Percentiles rank a stretch among this genome's conserved stretches.
phyloP scores from a whole-genome alignment of 2,888 invertebrate species.

The Morpho helenor region DNA sequence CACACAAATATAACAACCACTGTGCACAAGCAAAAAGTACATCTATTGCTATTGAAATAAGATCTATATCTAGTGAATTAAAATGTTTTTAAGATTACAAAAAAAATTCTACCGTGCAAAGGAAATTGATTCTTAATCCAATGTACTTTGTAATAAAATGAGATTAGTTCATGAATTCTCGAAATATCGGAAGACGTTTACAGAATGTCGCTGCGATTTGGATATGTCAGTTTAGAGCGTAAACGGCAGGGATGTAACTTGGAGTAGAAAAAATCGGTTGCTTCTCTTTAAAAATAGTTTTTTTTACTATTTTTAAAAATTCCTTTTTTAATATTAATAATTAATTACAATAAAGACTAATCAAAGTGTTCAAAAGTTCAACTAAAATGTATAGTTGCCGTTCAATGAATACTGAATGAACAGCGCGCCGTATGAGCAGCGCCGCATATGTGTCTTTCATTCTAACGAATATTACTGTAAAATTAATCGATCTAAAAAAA shows the following conservation, averaged over 20 bases:
- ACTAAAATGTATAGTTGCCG: background rate
- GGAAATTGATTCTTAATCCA: conserved; percentile 24
- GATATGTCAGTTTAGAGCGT: conserved; percentile 65
- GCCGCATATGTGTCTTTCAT: no score
- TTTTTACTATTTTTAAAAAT: no score
- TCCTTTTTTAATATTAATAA: background rate
- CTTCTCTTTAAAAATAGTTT: no score
- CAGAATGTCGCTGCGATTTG: conserved; percentile 71
- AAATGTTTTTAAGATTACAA: conserved; percentile 11
- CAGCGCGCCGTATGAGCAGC: no score
- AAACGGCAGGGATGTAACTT: conserved; percentile 32
- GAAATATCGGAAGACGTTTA: conserved; percentile 56
- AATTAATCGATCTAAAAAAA: no score
- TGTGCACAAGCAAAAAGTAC: conserved; percentile 29
- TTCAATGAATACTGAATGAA: no score
- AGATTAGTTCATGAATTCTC: conserved; percentile 6
- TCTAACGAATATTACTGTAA: no score
- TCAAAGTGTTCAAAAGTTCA: background rate
- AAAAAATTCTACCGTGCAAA: conserved; percentile 13
- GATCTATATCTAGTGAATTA: conserved; percentile 8
- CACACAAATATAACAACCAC: conserved; percentile 9
- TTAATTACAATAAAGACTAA: background rate
- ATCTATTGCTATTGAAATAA: conserved; percentile 31
- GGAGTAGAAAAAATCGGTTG: no score
- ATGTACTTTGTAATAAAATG: conserved; percentile 21